phyloP scores from a whole-genome alignment of 2,113 vertebrate species.

The Gallinago paraguaiae region DNA sequence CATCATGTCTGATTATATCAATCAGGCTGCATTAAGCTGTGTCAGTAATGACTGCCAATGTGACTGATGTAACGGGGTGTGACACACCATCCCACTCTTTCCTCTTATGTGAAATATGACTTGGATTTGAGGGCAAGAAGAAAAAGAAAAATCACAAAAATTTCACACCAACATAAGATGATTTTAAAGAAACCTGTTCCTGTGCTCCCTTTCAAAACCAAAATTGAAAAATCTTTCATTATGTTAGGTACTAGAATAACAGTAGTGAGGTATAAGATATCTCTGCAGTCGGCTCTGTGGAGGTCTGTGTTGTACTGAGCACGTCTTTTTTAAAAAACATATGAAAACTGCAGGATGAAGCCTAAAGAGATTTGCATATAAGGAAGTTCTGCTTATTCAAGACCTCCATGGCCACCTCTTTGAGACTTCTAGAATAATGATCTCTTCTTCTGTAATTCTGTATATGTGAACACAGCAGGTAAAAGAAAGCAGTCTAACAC shows the following conservation, averaged over 20 bases:
- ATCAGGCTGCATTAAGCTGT: constrained; percentile 40
- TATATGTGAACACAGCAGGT: not conserved
- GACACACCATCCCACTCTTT: not conserved
- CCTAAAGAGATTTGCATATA: not conserved
- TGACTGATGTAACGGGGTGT: constrained; percentile 31
- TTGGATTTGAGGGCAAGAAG: not conserved
- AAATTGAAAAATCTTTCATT: not conserved
- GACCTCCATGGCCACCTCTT: not conserved
- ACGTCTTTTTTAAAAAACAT: not conserved
- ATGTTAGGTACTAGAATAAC: not conserved
- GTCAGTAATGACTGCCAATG: constrained; percentile 15
- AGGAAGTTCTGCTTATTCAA: not conserved
- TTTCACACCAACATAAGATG: not conserved
- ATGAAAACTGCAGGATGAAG: not conserved
- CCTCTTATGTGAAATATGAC: not conserved
- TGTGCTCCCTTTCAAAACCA: not conserved
- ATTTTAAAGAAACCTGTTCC: not conserved
- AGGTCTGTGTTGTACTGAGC: not conserved
- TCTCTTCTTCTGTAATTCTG: not conserved
- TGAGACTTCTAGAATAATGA: not conserved
- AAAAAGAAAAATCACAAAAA: not conserved
- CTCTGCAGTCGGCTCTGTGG: not conserved
- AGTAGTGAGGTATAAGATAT: not conserved
- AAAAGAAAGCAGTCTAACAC: not conserved
- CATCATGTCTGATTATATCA: constrained; percentile 25